A percentile compares a stretch with the other conserved stretches of the same genome.
Conservation (phyloP, 2,888 invertebrate species). For the Tholera decimalis region DNA sequence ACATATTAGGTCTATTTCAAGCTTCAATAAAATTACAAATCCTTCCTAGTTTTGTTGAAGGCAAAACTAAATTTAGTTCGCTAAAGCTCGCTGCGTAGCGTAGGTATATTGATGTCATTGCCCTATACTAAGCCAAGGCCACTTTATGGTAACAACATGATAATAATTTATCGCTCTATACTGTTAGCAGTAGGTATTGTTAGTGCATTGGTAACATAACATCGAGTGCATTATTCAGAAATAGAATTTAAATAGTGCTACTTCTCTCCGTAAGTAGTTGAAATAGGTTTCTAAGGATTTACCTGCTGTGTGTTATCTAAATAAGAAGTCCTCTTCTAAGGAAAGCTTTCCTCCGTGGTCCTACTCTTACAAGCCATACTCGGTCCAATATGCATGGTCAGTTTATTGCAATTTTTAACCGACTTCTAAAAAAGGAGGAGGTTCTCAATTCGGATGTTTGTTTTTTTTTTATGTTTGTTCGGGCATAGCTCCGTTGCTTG, state of each 20-base stretch:
- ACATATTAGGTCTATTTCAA: slow-evolving; percentile 23
- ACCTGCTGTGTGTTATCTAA: background rate
- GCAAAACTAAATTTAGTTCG: slow-evolving; percentile 28
- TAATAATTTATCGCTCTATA: slow-evolving; percentile 86
- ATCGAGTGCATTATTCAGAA: slow-evolving; percentile 27
- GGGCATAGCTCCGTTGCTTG: too few relatives aligned
- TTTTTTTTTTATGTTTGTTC: too few relatives aligned
- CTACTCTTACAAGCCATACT: background rate
- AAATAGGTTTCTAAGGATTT: background rate
- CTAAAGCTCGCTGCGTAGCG: slow-evolving; percentile 35
- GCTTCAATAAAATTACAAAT: slow-evolving; percentile 14
- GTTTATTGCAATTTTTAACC: background rate
- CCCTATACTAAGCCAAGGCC: slow-evolving; percentile 60
- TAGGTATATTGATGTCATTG: slow-evolving; percentile 72
- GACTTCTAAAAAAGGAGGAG: too few relatives aligned
- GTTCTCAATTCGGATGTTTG: too few relatives aligned
- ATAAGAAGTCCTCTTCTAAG: too few relatives aligned
- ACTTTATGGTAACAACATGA: slow-evolving; percentile 77
- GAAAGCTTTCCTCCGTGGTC: background rate
- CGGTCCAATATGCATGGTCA: background rate
- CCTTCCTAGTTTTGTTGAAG: slow-evolving; percentile 22
- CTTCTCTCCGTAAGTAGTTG: background rate
- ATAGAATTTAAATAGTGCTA: background rate
- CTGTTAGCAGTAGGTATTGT: slow-evolving; percentile 29
- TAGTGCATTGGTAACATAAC: slow-evolving; percentile 32